These are phyloP conservation scores for Heliconius eleuchia DNA, from an alignment of 1,140 invertebrate genomes.

Conservation along the genomic window DNA sequence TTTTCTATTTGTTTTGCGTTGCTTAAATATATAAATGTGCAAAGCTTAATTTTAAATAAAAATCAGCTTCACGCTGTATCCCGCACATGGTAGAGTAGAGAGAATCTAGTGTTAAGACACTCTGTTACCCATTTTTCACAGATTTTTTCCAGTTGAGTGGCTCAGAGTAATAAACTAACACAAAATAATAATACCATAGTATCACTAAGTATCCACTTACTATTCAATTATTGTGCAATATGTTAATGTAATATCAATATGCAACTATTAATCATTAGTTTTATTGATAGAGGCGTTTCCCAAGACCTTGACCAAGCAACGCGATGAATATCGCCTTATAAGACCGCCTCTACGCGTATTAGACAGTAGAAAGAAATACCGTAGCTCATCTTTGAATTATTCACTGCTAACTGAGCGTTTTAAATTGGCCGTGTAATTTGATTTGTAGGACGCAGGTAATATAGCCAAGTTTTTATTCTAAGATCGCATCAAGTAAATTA, in stretches of 20 bases:
- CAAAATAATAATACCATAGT: not conserved
- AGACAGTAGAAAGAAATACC: slow-evolving; percentile 53
- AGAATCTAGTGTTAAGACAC: no score
- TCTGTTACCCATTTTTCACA: not conserved
- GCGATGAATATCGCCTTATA: slow-evolving; percentile 41
- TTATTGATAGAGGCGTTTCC: slow-evolving; percentile 33
- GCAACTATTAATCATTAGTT: slow-evolving; percentile 21
- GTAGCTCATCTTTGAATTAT: slow-evolving; percentile 53
- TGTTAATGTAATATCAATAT: slow-evolving; percentile 7
- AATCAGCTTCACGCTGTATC: no score
- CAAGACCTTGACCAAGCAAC: slow-evolving; percentile 12
- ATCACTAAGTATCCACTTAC: not conserved
- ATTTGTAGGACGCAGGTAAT: slow-evolving; percentile 45
- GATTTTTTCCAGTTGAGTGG: not conserved
- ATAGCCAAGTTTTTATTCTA: slow-evolving; percentile 46
- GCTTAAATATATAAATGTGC: not conserved
- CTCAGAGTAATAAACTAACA: not conserved
- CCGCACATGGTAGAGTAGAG: no score
- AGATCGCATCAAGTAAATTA: slow-evolving; percentile 38
- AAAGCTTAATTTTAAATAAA: not conserved
- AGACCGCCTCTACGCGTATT: slow-evolving; percentile 60
- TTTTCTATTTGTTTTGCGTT: not conserved
- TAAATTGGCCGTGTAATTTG: slow-evolving; percentile 60
- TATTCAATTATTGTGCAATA: not conserved
- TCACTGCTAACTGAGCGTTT: slow-evolving; percentile 54